Conservation (phyloP, 2,888 invertebrate genomes). For the Phyto melanocephala region DNA sequence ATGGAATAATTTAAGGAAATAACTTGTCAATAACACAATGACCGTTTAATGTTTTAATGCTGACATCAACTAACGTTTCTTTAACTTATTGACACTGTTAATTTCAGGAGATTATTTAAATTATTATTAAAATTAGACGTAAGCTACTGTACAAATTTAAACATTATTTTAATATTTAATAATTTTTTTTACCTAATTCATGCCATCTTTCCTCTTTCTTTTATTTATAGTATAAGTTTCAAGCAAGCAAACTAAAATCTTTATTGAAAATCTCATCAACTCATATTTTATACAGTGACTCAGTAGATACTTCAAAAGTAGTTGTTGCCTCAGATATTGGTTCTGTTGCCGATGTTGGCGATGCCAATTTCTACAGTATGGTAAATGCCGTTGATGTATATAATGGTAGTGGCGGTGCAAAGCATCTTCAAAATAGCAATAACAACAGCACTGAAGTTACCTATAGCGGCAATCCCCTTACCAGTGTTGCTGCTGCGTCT, state of each 20-base stretch:
- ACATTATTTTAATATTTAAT: not conserved
- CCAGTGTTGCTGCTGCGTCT: not conserved
- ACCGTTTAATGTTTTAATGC: no score
- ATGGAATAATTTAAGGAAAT: no score
- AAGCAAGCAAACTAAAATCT: conserved; percentile 77
- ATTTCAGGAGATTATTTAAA: no score
- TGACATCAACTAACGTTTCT: no score
- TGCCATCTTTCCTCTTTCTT: not conserved
- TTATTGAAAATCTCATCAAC: conserved; percentile 73
- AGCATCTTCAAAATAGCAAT: not conserved
- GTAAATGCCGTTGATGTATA: conserved; percentile 35
- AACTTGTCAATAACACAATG: no score
- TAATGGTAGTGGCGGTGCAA: no score
- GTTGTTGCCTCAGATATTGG: not conserved
- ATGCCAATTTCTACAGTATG: not conserved
- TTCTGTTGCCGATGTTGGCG: not conserved
- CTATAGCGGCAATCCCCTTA: not conserved
- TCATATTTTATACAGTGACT: conserved; percentile 66
- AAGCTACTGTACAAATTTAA: not conserved
- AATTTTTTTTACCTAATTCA: not conserved
- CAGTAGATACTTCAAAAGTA: not conserved
- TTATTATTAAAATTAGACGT: no score
- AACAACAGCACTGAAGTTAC: conserved; percentile 19
- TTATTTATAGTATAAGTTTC: conserved; percentile 74
- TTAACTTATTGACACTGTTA: no score